phyloP scores from a whole-genome alignment of 2,113 vertebrate species.

The Peromyscus polionotus region DNA sequence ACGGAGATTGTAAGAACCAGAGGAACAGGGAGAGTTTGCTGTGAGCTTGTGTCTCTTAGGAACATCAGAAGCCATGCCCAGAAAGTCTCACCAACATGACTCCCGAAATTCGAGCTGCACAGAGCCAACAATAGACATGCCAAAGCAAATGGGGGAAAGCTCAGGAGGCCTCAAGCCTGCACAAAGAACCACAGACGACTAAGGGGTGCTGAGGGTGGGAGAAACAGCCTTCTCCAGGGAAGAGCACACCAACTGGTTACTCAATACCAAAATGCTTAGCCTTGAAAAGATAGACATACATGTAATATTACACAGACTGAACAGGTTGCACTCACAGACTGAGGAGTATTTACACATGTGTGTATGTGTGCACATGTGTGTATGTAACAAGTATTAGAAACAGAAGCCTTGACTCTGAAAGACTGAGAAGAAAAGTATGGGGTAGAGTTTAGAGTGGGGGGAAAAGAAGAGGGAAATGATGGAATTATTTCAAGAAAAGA shows the following conservation, averaged over 20 bases:
- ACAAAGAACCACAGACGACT: not conserved
- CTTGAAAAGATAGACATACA: not conserved
- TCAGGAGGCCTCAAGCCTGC: not conserved
- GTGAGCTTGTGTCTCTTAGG: not conserved
- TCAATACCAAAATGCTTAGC: no score
- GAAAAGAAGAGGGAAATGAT: not conserved
- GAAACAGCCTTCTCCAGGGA: not conserved
- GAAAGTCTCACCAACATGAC: no score
- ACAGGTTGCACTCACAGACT: not conserved
- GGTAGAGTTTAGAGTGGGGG: not conserved
- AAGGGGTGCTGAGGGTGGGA: not conserved
- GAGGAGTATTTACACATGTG: not conserved
- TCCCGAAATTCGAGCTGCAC: not conserved
- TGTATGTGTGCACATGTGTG: not conserved
- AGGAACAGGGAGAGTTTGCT: not conserved
- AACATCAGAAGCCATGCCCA: not conserved
- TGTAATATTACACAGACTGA: not conserved
- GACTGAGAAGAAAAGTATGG: not conserved
- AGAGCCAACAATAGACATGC: not conserved
- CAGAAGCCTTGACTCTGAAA: not conserved
- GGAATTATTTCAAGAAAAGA: not conserved
- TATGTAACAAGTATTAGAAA: not conserved
- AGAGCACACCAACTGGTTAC: not conserved
- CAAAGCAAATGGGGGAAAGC: not conserved
- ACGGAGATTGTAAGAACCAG: no score